Evolutionary conservation across 2,888 invertebrate genomes (phyloP), one percentile per base, ranked within the genome.

Genomic region (Cataglyphis albicans): DNA sequence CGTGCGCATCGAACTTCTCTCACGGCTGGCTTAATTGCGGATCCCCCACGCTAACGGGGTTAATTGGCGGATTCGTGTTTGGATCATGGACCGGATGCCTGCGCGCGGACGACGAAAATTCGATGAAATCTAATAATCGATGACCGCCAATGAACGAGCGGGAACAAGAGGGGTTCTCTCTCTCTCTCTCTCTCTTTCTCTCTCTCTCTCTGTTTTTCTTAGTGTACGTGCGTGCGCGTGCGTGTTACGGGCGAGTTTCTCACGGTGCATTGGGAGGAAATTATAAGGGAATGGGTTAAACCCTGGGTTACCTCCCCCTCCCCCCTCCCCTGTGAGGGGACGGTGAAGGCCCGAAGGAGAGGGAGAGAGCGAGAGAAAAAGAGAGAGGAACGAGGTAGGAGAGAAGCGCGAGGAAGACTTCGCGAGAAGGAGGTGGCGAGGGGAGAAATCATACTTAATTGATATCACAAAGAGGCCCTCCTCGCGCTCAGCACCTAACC

Each of bases 261-360:
- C 94, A 94, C 94, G 94, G 94, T 94, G 93, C 93, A 93, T 93
- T 93, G 92, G 92, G 87, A 92, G 92, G 91, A 93, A 93, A 93
- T 93, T 93, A 93, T 93, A 93, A 93, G 92, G 93, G 93, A 93
- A 91, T 90, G 92, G 91, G 93, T 93, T 92, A 93, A 92, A 91
- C 90, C 89, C 89, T 68, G 88, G 92, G 91, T 91, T 91, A 90
- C 87, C 52, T n/a, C n/a, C n/a, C 48, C 88, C 57, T 21, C 87
- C 25, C 25, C 1, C 25, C 25, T 29, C 48, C 88, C 41, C 87
- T 84, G 86, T 81, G 86, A 87, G 85, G 85, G 72, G 84, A 85
- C 83, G 41, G 85, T 73, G 73, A 84, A 70, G 73, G 44, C 15
- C 12, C 10, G 21, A 52, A 18, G 84, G 67, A 61, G 55, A 82